phyloP scores from a whole-genome alignment of 2,113 vertebrate genomes.

The Sinocyclocheilus maitianheensis region DNA sequence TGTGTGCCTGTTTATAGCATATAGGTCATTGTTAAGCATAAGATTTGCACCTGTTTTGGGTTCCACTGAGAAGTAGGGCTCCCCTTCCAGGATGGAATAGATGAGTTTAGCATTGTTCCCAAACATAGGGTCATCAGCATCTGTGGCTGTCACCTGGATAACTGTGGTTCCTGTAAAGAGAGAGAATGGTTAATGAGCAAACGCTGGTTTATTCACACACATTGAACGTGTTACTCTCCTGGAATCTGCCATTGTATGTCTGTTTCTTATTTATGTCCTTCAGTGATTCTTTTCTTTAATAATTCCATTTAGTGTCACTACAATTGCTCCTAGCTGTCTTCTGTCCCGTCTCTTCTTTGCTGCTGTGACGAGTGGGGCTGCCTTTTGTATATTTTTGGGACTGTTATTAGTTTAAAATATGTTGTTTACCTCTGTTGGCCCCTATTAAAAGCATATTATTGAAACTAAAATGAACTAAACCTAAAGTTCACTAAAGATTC shows the following conservation, averaged over 20 bases:
- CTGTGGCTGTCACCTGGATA: constrained; percentile 90
- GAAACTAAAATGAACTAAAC: no score
- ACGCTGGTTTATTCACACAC: background rate
- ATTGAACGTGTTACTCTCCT: background rate
- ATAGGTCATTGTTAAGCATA: background rate
- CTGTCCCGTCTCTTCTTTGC: background rate
- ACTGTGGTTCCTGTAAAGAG: constrained; percentile 85
- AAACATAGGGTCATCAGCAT: constrained; percentile 84
- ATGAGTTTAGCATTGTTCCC: constrained; percentile 89
- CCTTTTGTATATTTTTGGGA: background rate
- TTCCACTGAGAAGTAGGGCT: constrained; percentile 95
- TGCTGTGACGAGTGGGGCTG: background rate
- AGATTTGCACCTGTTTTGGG: constrained; percentile 86
- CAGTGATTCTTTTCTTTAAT: background rate
- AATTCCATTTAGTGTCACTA: background rate
- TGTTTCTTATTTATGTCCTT: background rate
- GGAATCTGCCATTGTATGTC: background rate
- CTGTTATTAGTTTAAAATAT: background rate
- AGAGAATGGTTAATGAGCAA: background rate
- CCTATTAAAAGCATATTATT: background rate
- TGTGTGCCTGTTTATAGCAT: background rate
- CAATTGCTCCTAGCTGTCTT: background rate
- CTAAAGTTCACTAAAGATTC: no score
- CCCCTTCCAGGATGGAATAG: constrained; percentile 89
- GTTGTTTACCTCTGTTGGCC: background rate